Evolutionary conservation across 2,888 invertebrate species (phyloP).

Genomic region (Chrysomela aeneicollis): DNA sequence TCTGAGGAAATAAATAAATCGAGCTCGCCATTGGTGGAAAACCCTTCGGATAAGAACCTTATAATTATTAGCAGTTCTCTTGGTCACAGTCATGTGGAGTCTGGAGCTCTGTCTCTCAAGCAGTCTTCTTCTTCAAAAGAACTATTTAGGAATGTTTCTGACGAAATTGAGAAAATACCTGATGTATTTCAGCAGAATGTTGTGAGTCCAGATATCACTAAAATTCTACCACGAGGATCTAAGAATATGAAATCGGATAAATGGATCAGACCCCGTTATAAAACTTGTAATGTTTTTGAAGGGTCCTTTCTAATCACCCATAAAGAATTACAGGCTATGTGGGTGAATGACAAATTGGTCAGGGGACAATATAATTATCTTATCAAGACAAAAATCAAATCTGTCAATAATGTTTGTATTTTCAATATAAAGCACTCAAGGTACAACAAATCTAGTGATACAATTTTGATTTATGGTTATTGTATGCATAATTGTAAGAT

Average conservation of each 20-base stretch:
- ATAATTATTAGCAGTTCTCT: too few species aligned
- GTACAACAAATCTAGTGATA: not conserved
- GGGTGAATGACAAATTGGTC: not conserved
- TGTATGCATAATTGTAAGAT: not conserved
- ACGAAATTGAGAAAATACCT: too few species aligned
- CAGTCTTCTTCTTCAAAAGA: too few species aligned
- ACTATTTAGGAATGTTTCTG: too few species aligned
- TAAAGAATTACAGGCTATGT: not conserved
- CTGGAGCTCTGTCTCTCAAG: too few species aligned
- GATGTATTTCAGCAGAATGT: too few species aligned
- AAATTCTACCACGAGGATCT: constrained; percentile 5
- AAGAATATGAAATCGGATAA: not conserved
- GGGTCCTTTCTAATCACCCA: not conserved
- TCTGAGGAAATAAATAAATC: too few species aligned
- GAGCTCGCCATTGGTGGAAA: too few species aligned
- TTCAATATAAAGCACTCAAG: not conserved
- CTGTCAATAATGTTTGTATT: not conserved
- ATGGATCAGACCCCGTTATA: not conserved
- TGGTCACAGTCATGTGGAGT: too few species aligned
- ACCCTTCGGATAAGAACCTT: too few species aligned
- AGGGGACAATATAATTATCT: not conserved
- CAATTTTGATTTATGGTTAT: not conserved
- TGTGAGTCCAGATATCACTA: not conserved
- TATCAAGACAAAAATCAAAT: not conserved
- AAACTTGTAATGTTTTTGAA: not conserved